Evolutionary conservation across 2,797 vertebrate genomes (phyloP), one percentile per base, ranked within the genome.

Genomic region (Protonibea diacanthus): DNA sequence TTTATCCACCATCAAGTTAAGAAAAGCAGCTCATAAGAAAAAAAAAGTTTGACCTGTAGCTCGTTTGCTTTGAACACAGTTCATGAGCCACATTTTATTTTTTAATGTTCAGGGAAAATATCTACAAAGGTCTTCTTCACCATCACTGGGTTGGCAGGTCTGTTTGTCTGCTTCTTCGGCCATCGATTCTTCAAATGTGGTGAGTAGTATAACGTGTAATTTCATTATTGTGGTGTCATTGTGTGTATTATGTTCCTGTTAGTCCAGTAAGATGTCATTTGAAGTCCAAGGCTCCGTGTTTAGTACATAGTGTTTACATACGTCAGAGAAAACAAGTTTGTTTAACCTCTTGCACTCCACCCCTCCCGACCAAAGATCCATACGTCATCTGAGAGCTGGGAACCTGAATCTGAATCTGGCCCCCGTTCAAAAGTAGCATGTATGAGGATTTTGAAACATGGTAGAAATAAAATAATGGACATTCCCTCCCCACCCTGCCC

Each of bases 151-250:
- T n/a, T 97, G 82, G 95, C 97, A 1, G 97, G 98, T 3, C 93
- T 99, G 71, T 96, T 98, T n/a, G 80, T 96, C 80, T 99, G 97
- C 86, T 98, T 97, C 91, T 94, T 96, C 47, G 98, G 98, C 20
- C 98, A 99, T 85, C 95, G 97, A 49, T 99, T 97, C 94, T 98
- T 98, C 93, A 99, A 99, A 94, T 96, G 95, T 92, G 98, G 98
- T 99, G 92, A 94, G 94, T 77, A 17, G 20, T 62, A 55, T 58
- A 3, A 18, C 10, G 1, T 56, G 29, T 11, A 20, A 51, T 40
- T 71, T 69, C 27, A 6, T 57, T 33, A 5, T 14, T 48, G 8
- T 60, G 21, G 18, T 14, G 9, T 66, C 8, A 20, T 7, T 6
- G 6, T 20, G 0, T 20, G 3, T 14, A 44, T 44, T 44, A 14